Evolutionary conservation across 2,797 vertebrate species (phyloP).

Genomic region (Pantherophis alleghaniensis): DNA sequence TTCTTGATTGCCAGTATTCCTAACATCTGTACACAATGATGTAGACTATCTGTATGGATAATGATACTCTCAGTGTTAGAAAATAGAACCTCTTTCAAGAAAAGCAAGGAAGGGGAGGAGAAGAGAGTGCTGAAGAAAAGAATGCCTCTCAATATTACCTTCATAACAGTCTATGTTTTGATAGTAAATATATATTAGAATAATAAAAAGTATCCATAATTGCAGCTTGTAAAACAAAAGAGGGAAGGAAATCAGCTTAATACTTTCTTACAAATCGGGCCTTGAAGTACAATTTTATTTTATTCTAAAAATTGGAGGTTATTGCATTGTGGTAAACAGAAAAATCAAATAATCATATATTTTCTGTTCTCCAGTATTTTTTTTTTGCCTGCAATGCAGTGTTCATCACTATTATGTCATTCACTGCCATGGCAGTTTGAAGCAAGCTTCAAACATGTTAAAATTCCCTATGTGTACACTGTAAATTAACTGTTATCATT

Average conservation of each 20-base stretch:
- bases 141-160: background rate
- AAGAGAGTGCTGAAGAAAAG: background rate
- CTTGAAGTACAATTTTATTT: slow-evolving; percentile 17
- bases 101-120: background rate
- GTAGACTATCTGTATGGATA: background rate
- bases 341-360: slow-evolving; percentile 9
- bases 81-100: background rate
- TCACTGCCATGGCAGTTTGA: slow-evolving; percentile 24
- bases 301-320: slow-evolving; percentile 7
- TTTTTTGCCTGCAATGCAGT: slow-evolving; percentile 26
- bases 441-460: slow-evolving; percentile 14
- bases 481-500: slow-evolving; percentile 57
- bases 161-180: background rate
- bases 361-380: background rate
- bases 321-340: slow-evolving; percentile 20
- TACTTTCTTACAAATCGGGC: slow-evolving; percentile 38
- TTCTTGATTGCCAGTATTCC: background rate
- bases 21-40: background rate
- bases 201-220: background rate
- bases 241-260: slow-evolving; percentile 13
- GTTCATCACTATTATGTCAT: slow-evolving; percentile 26
- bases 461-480: slow-evolving; percentile 44
- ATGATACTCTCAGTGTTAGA: background rate
- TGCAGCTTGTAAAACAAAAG: background rate
- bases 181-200: background rate